phyloP scores from a whole-genome alignment of 2,113 vertebrate species.

The Speoplatyrhinus poulsoni region DNA sequence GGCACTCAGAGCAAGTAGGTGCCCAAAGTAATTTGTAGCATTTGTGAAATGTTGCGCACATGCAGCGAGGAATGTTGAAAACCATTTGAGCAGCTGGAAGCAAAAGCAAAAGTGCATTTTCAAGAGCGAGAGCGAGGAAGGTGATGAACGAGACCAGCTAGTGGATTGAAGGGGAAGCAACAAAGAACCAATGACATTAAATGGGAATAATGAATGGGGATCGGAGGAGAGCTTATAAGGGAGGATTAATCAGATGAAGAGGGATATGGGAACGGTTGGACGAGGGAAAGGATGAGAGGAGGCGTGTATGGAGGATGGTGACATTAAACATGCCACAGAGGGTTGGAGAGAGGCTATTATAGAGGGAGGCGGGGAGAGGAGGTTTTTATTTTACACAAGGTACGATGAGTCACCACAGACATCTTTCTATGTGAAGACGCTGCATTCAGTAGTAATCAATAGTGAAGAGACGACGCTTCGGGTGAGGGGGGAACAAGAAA shows the following conservation, averaged over 20 bases:
- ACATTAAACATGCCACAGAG: conserved; percentile 42
- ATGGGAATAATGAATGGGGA: conserved; percentile 19
- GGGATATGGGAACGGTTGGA: conserved; percentile 23
- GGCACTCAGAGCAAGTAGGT: too few relatives aligned
- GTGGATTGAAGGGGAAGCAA: conserved; percentile 19
- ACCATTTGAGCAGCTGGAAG: background rate
- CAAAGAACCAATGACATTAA: conserved; percentile 25
- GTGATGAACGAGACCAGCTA: background rate
- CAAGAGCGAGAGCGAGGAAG: background rate
- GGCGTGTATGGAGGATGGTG: conserved; percentile 26
- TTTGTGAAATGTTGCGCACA: too few relatives aligned
- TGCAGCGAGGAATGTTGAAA: too few relatives aligned
- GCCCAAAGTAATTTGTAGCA: too few relatives aligned
- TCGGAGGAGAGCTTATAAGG: background rate
- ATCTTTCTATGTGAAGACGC: too few relatives aligned
- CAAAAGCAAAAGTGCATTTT: background rate
- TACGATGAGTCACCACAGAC: too few relatives aligned
- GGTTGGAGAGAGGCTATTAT: background rate
- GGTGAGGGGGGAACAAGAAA: too few relatives aligned
- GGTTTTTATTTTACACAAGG: too few relatives aligned
- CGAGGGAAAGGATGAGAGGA: conserved; percentile 25
- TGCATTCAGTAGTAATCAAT: too few relatives aligned
- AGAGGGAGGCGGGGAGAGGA: background rate
- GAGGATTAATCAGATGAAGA: background rate
- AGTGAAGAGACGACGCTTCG: too few relatives aligned